Evolutionary conservation across 2,888 invertebrate genomes (phyloP).

Genomic region (Watsonalla cultraria): DNA sequence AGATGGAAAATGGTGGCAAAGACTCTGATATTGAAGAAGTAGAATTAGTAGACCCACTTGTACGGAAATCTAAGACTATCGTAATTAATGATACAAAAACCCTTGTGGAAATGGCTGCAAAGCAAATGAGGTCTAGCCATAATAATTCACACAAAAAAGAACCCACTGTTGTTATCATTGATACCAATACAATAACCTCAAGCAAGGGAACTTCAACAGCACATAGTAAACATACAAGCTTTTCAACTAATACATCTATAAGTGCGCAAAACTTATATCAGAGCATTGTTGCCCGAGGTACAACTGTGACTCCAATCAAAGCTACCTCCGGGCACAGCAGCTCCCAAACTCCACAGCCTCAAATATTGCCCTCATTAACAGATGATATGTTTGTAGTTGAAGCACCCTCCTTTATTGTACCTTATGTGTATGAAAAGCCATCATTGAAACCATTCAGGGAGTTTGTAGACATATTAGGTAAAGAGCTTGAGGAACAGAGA

Average conservation of each 20-base stretch:
- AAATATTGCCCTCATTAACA: slow-evolving; percentile 88
- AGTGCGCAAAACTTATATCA: slow-evolving; percentile 82
- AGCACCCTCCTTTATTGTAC: slow-evolving; percentile 95
- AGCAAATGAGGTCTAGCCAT: slow-evolving; percentile 45
- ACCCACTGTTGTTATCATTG: slow-evolving; percentile 87
- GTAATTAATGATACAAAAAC: slow-evolving; percentile 86
- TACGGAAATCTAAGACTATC: slow-evolving; percentile 59
- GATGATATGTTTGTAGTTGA: slow-evolving; percentile 96
- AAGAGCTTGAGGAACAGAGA: slow-evolving; percentile 80
- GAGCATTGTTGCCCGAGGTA: slow-evolving; percentile 61
- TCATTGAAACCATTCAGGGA: slow-evolving; percentile 87
- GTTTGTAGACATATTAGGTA: slow-evolving; percentile 81
- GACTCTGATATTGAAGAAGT: slow-evolving; percentile 83
- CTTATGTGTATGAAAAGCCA: slow-evolving; percentile 95
- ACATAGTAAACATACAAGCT: slow-evolving; percentile 41
- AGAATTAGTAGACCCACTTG: slow-evolving; percentile 76
- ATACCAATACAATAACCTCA: slow-evolving; percentile 83
- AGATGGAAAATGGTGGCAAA: slow-evolving; percentile 73
- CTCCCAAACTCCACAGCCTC: slow-evolving; percentile 46
- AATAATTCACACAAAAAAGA: slow-evolving; percentile 78
- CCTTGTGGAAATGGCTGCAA: slow-evolving; percentile 83
- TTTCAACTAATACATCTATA: slow-evolving; percentile 63
- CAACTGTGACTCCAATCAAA: slow-evolving; percentile 58
- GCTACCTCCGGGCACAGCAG: slow-evolving; percentile 41
- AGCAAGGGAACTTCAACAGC: slow-evolving; percentile 81